Evolutionary conservation across 2,797 vertebrate genomes (phyloP).

Genomic region (Takifugu ocellatus): DNA sequence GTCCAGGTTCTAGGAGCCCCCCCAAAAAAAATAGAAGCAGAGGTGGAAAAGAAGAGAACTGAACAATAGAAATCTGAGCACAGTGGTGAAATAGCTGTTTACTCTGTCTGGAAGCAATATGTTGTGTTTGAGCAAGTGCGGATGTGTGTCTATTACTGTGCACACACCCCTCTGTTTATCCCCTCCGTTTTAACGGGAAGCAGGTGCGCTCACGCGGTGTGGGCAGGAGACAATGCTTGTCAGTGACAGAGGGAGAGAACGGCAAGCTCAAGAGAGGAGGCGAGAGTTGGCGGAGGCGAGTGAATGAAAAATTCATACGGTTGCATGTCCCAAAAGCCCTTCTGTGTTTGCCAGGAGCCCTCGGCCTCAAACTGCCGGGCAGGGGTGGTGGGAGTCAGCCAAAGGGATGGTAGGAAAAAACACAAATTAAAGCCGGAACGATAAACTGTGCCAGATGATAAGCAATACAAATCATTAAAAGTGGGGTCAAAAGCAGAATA

Average conservation of each 20-base stretch:
- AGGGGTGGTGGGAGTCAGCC: constrained; percentile 53
- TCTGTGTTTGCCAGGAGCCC: constrained; percentile 69
- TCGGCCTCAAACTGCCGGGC: constrained; percentile 66
- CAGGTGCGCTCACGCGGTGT: constrained; percentile 56
- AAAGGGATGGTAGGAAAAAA: constrained; percentile 33
- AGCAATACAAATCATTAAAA: constrained; percentile 16
- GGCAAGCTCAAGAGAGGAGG: constrained; percentile 23
- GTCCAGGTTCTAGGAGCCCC: constrained; percentile 26
- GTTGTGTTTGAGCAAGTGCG: constrained; percentile 49
- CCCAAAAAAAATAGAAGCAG: constrained; percentile 19
- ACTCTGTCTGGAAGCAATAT: constrained; percentile 51
- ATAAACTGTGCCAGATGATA: constrained; percentile 5
- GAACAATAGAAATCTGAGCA: constrained; percentile 35
- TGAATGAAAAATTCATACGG: constrained; percentile 75
- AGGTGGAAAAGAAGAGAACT: constrained; percentile 3
- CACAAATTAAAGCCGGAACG: constrained; percentile 7
- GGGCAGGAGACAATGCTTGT: constrained; percentile 52
- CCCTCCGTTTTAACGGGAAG: too few species aligned
- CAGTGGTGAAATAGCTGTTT: constrained; percentile 54
- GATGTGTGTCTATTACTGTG: constrained; percentile 9
- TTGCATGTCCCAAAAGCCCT: constrained; percentile 70
- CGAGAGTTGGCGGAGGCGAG: constrained; percentile 48
- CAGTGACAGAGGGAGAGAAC: constrained; percentile 32
- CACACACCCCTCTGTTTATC: background rate
- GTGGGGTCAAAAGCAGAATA: constrained; percentile 38